Percentiles rank a stretch among this genome's conserved stretches.
phyloP scores from a whole-genome alignment of 1,140 invertebrate species.

The Lepidurus apus region DNA sequence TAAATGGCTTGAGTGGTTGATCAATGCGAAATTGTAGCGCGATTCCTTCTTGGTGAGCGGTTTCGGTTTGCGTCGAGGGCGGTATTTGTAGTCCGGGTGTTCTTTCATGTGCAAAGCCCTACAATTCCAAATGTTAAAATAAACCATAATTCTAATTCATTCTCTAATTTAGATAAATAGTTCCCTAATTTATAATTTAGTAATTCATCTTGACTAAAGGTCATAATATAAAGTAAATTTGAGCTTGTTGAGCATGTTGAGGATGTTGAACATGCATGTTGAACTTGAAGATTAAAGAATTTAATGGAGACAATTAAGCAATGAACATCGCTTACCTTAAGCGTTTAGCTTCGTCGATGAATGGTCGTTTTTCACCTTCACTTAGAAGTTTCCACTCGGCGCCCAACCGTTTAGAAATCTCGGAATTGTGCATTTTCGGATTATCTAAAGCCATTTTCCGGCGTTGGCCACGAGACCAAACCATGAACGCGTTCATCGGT shows the following conservation, averaged over 20 bases:
- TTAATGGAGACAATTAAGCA: background rate
- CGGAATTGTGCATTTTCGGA: slow-evolving; percentile 99
- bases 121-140: slow-evolving; percentile 39
- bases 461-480: slow-evolving; percentile 81
- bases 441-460: slow-evolving; percentile 97
- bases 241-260: too few species aligned
- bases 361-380: slow-evolving; percentile 70
- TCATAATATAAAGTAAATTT: too few species aligned
- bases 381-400: slow-evolving; percentile 82
- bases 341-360: slow-evolving; percentile 42
- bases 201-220: too few species aligned
- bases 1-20: slow-evolving; percentile 46
- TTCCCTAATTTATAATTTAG: too few species aligned
- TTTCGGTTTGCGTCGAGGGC: slow-evolving; percentile 86
- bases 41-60: slow-evolving; percentile 53
- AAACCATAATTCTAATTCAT: background rate
- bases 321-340: slow-evolving; percentile 37
- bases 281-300: background rate
- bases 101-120: slow-evolving; percentile 96
- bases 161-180: too few species aligned
- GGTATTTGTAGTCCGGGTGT: slow-evolving; percentile 92
- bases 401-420: slow-evolving; percentile 95
- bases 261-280: too few species aligned
- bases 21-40: slow-evolving; percentile 65
- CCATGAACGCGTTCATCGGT: slow-evolving; percentile 92